A percentile compares a stretch with the other conserved stretches of the same genome.
Conservation (phyloP, 2,888 invertebrate species). For the Ophion obscuratus region DNA sequence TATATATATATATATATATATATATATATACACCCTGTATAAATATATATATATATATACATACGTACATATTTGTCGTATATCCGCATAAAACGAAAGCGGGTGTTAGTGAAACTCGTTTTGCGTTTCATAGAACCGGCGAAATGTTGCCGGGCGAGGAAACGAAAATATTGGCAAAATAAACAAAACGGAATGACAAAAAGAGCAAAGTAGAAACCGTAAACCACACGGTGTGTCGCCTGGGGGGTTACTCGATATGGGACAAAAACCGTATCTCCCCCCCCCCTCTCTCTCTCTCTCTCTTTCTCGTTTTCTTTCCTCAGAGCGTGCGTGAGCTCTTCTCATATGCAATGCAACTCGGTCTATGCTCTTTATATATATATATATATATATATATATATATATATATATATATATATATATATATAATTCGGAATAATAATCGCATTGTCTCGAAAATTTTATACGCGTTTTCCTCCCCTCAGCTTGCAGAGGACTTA, state of each 20-base stretch:
- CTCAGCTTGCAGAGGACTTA: neutral
- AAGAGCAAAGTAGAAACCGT: slow-evolving; percentile 19
- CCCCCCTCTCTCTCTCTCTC: no score
- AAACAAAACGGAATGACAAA: neutral
- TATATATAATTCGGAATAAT: slow-evolving; percentile 7
- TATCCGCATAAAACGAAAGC: slow-evolving; percentile 17
- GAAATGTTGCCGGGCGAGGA: slow-evolving; percentile 26
- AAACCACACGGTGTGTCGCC: slow-evolving; percentile 32
- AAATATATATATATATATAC: neutral
- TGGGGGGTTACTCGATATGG: slow-evolving; percentile 13
- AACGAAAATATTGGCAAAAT: neutral
- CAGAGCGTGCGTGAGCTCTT: no score
- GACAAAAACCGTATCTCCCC: neutral
- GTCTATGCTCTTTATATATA: no score
- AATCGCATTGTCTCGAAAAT: slow-evolving; percentile 7
- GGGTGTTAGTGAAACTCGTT: slow-evolving; percentile 63
- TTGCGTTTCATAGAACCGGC: slow-evolving; percentile 60
- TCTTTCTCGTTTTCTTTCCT: neutral
- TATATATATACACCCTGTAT: no score
- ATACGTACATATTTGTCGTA: neutral
- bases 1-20: no score
- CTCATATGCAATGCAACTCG: no score
- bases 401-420: no score
- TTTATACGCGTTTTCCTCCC: slow-evolving; percentile 15
- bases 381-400: no score